Evolutionary conservation across 2,113 vertebrate species (phyloP), one percentile per base, ranked within the genome.

Genomic region (Nicator chloris): DNA sequence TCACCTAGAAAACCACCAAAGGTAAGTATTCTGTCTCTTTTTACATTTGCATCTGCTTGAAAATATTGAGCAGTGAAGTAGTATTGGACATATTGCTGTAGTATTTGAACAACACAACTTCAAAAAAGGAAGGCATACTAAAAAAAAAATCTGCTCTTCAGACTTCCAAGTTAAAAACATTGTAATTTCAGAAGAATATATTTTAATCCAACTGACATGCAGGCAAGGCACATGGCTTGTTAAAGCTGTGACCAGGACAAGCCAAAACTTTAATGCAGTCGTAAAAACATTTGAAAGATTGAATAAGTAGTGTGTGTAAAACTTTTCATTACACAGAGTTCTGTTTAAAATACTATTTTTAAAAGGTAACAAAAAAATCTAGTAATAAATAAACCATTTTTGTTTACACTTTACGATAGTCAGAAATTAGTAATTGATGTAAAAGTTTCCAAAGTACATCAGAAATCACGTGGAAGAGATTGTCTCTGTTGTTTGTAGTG

Each of bases 1-100:
- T 95, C 95, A 42, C n/a, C 88, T 87, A 98, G 98, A 90, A 98
- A 98, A 93, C 97, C 97, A 92, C 98, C 98, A 30, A 98, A 98
- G 98, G 98, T 98, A 96, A 97, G 97, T 73, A 31, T 61, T 85
- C 63, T 33, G 30, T 70, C 11, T 24, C 13, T 50, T 64, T 65
- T 89, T 90, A 14, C 21, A 17, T 86, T 76, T 54, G 4, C 57
- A 53, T 39, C 70, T 69, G 9, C 42, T 83, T 69, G 53, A 70
- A 86, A 88, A 68, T 53, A 28, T 30, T 71, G 35, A 71, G 11
- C 16, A 50, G 7, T 26, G 20, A 24, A 69, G 66, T 85, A 87
- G 9, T 47, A 10, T 42, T 63, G 11, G 17, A 3, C 2, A 0
- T 72, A 22, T 54, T 92, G n/a, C 42, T 5, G 0, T 65, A 40